Evolutionary conservation across 2,888 invertebrate species (phyloP).

Genomic region (Tetramorium bicarinatum): DNA sequence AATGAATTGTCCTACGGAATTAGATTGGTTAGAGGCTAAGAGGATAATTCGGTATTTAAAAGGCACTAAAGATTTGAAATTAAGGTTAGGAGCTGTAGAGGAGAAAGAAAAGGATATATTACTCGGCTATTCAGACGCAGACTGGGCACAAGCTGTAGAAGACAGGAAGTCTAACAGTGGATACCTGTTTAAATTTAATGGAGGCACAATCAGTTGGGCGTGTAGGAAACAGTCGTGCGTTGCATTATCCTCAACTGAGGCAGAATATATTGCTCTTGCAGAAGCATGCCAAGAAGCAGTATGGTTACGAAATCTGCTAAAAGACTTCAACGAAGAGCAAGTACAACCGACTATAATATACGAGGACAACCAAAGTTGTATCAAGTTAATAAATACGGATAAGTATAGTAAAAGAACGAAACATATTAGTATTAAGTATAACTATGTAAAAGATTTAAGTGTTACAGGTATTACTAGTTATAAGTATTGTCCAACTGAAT

Average conservation of each 20-base stretch:
- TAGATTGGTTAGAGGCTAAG: conserved; percentile 3
- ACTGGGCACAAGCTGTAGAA: conserved; percentile 13
- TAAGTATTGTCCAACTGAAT: not conserved
- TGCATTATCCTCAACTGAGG: conserved; percentile 56
- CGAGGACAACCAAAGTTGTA: conserved; percentile 35
- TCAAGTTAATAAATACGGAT: not conserved
- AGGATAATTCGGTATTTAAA: conserved; percentile 15
- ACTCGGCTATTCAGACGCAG: conserved; percentile 11
- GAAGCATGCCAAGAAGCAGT: conserved; percentile 59
- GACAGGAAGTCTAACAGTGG: conserved; percentile 14
- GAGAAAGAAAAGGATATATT: not conserved
- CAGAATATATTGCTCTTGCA: conserved; percentile 57
- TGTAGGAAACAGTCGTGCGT: conserved; percentile 58
- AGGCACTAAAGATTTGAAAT: not conserved
- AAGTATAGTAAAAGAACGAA: not conserved
- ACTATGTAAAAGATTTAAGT: conserved; percentile 12
- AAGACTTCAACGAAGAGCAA: not conserved
- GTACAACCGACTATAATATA: not conserved
- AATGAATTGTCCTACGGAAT: not conserved
- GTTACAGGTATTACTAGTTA: not conserved
- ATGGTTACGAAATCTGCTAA: not conserved
- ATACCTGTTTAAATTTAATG: conserved; percentile 20
- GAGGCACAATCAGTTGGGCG: conserved; percentile 45
- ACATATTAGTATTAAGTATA: not conserved
- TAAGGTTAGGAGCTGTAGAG: not conserved